Evolutionary conservation across 2,113 vertebrate genomes (phyloP).

Genomic region (Rhea americana): DNA sequence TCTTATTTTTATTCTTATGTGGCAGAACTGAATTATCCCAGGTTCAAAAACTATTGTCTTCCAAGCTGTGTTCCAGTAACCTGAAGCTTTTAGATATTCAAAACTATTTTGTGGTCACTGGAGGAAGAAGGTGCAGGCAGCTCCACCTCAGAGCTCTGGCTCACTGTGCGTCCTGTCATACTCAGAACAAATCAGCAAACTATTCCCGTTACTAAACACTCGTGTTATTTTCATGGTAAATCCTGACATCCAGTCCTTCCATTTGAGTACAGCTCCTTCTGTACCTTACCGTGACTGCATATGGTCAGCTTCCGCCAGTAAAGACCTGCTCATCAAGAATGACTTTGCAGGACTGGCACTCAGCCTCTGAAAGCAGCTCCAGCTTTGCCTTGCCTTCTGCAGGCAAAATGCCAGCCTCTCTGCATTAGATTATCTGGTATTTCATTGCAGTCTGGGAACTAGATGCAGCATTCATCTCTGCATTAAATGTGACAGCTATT

Average conservation of each 20-base stretch:
- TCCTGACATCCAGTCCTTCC: neutral
- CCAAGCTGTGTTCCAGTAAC: neutral
- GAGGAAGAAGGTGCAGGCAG: neutral
- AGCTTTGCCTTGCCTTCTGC: neutral
- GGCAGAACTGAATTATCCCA: neutral
- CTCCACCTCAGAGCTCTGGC: neutral
- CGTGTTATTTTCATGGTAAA: accelerated
- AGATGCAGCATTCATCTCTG: neutral
- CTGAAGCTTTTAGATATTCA: neutral
- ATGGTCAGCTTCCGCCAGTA: accelerated
- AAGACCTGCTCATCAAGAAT: neutral
- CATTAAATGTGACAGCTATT: neutral
- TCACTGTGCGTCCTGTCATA: neutral
- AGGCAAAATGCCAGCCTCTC: neutral
- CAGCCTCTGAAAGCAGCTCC: neutral
- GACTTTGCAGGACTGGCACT: neutral
- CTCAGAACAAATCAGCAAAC: neutral
- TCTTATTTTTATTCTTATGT: neutral
- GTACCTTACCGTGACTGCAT: accelerated
- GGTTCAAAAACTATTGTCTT: neutral
- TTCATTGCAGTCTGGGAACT: neutral
- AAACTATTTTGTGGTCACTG: neutral
- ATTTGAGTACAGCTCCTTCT: neutral
- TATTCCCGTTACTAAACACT: neutral
- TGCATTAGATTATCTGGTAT: neutral